Evolutionary conservation across 1,140 invertebrate genomes (phyloP), one percentile per base, ranked within the genome.

Genomic region (Drosophila equinoxialis): DNA sequence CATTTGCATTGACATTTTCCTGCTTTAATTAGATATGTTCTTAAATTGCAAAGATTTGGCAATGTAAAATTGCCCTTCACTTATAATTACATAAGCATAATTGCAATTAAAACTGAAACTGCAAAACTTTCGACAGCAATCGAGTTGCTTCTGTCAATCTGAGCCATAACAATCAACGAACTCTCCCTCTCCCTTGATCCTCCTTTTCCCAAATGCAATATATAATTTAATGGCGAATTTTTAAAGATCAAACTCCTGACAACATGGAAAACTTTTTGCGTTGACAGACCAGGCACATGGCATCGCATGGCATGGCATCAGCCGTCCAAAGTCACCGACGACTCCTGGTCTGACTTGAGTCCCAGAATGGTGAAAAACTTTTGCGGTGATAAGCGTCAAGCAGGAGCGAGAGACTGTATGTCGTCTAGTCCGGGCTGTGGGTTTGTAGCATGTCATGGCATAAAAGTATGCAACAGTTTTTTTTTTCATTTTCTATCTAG

Each of bases 341-440:
- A 64, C 64, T 39, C 39, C 39, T 64, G 59, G 65, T 58, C 26
- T 61, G 77, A 74, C 83, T 77, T 51, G 11, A 20, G 45, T 20
- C 45, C 79, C 63, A 62, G 76, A 89, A 79, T 87, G 79, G 73
- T 70, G 59, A 77, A 79, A 86, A 87, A 87, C 79, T 87, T 86
- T 87, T 83, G 76, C 80, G 73, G 70, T 80, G 83, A 87, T 87
- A 87, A 87, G 83, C 80, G 83, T 82, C 71, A 68, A 65, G 79
- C 71, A 67, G 41, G 68, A 51, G 61, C 41, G 67, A 33, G 30
- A 8, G 11, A 11, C 8, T 42, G 62, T 13, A 7, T 37, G 17
- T 39, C 51, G 17, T 33, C 23, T 26, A 4, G n/a, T 39, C 6
- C 42, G 33, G 35, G 39, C 57, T 57, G 55, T 7, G 66, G 39